Conservation (phyloP, 2,888 invertebrate species). For the Nomada hirtipes region DNA sequence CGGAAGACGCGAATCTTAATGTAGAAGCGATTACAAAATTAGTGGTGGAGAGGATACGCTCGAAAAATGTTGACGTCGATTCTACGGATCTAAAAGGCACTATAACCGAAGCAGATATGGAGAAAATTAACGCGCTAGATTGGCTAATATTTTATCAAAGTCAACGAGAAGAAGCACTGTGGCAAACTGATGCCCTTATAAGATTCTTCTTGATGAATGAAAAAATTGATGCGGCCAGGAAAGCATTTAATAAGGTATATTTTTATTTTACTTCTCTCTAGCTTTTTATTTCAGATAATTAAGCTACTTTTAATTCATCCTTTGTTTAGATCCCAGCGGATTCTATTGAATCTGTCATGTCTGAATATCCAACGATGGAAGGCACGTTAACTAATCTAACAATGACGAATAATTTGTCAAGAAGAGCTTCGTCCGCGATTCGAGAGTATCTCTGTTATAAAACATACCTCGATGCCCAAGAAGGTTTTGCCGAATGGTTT, state of each 20-base stretch:
- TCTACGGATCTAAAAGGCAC: slow-evolving; percentile 84
- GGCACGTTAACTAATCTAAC: slow-evolving; percentile 80
- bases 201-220: slow-evolving; percentile 92
- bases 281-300: background rate
- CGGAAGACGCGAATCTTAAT: slow-evolving; percentile 91
- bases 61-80: slow-evolving; percentile 80
- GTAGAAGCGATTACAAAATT: slow-evolving; percentile 93
- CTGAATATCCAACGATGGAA: slow-evolving; percentile 84
- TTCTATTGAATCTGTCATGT: slow-evolving; percentile 87
- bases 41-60: slow-evolving; percentile 92
- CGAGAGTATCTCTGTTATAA: slow-evolving; percentile 95
- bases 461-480: slow-evolving; percentile 94
- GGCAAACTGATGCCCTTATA: slow-evolving; percentile 95
- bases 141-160: slow-evolving; percentile 93
- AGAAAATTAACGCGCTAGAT: slow-evolving; percentile 92
- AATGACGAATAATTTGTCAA: slow-evolving; percentile 84
- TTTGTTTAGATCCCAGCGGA: slow-evolving; percentile 87
- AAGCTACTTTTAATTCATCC: slow-evolving; percentile 33
- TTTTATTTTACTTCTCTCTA: background rate
- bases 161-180: slow-evolving; percentile 92
- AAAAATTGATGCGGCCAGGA: slow-evolving; percentile 93
- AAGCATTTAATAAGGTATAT: slow-evolving; percentile 88
- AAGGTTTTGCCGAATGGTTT: slow-evolving; percentile 96
- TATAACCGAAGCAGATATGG: slow-evolving; percentile 89
- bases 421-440: slow-evolving; percentile 84